These are phyloP conservation scores for Orycteropus afer DNA, from an alignment of 2,113 vertebrate genomes.

Conservation along the genomic window DNA sequence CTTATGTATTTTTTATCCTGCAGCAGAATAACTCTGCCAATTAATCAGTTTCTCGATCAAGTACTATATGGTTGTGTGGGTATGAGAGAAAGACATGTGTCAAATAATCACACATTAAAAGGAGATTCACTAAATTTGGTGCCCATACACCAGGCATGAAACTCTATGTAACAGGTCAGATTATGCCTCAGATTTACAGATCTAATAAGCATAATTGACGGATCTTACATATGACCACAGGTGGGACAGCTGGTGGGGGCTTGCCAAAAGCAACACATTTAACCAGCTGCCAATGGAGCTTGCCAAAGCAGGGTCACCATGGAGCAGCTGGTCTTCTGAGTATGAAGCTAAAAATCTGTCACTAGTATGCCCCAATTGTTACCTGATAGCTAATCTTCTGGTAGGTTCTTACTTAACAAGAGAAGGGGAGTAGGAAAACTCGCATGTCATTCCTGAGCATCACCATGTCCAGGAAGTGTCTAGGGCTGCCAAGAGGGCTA, in stretches of 20 bases:
- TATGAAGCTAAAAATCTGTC: slow-evolving; percentile 70
- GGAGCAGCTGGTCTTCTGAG: slow-evolving; percentile 62
- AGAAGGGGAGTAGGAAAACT: not conserved
- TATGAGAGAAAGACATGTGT: not conserved
- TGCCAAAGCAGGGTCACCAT: slow-evolving; percentile 67
- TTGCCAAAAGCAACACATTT: slow-evolving; percentile 73
- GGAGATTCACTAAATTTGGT: slow-evolving; percentile 21
- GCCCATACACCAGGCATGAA: not conserved
- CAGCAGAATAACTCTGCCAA: not conserved
- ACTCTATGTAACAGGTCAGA: slow-evolving; percentile 51
- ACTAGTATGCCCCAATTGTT: slow-evolving; percentile 12
- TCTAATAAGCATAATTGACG: slow-evolving; percentile 71
- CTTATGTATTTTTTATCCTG: not conserved
- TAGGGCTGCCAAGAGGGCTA: not conserved
- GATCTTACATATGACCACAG: slow-evolving; percentile 69
- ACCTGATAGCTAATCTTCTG: slow-evolving; percentile 49
- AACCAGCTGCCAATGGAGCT: slow-evolving; percentile 68
- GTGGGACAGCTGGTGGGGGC: slow-evolving; percentile 74
- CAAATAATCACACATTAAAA: slow-evolving; percentile 39
- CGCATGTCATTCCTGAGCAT: not conserved
- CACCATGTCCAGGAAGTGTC: not conserved
- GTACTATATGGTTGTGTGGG: not conserved
- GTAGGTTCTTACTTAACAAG: slow-evolving; percentile 27
- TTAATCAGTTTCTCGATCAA: slow-evolving; percentile 24
- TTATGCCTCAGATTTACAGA: slow-evolving; percentile 63